phyloP scores from a whole-genome alignment of 2,888 invertebrate genomes.

The Criorhina ranunculi region DNA sequence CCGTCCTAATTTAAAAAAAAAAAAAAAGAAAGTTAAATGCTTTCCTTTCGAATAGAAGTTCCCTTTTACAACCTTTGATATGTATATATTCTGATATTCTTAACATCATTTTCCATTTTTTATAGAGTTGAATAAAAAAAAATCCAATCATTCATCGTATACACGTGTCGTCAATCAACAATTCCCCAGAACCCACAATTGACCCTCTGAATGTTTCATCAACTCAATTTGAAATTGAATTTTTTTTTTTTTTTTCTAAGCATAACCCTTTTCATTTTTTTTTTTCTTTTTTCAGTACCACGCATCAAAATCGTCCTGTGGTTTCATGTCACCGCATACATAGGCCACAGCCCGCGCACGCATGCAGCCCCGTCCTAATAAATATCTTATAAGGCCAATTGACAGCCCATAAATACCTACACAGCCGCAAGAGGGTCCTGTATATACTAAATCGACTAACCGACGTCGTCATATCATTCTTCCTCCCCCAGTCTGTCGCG shows the following conservation, averaged over 20 bases:
- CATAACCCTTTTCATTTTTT: constrained; percentile 65
- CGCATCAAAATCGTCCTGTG: constrained; percentile 68
- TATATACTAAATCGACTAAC: constrained; percentile 57
- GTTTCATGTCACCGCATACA: constrained; percentile 48
- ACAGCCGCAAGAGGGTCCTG: constrained; percentile 53
- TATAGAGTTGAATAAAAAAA: constrained; percentile 32
- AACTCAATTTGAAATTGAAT: constrained; percentile 66
- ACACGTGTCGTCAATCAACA: constrained; percentile 71
- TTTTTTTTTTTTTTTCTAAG: constrained; percentile 24
- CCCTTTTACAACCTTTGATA: not conserved
- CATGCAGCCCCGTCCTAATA: constrained; percentile 62
- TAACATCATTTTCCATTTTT: constrained; percentile 13
- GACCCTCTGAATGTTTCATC: constrained; percentile 74
- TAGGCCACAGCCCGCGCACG: constrained; percentile 38
- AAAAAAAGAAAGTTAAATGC: not conserved
- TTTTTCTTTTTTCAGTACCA: constrained; percentile 15
- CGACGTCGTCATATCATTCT: constrained; percentile 63
- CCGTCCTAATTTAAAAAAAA: not conserved
- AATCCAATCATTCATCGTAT: constrained; percentile 66
- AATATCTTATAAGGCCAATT: constrained; percentile 74
- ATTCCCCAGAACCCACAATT: constrained; percentile 47
- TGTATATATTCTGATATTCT: not conserved
- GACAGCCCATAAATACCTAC: constrained; percentile 76
- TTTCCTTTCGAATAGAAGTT: not conserved
- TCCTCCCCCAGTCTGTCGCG: constrained; percentile 46